Conservation (phyloP, 1,140 invertebrate species). For the Cydia strobilella region DNA sequence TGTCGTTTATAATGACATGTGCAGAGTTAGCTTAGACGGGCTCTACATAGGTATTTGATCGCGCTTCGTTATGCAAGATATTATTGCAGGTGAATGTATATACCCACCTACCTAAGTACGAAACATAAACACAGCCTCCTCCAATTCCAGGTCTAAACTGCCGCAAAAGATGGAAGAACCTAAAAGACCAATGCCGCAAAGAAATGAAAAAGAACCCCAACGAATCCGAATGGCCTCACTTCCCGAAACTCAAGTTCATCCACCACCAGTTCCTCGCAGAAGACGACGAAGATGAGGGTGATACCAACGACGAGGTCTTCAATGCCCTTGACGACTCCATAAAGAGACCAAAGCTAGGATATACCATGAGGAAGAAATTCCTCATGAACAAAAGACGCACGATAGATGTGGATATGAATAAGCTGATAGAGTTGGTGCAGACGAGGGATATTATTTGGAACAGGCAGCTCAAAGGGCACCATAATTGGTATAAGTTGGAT, state of each 20-base stretch:
- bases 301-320: constrained; percentile 66
- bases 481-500: constrained; percentile 75
- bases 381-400: constrained; percentile 69
- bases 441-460: constrained; percentile 72
- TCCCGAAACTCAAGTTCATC: constrained; percentile 69
- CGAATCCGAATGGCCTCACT: constrained; percentile 73
- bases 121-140: neutral
- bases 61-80: no score
- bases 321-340: constrained; percentile 69
- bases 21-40: no score
- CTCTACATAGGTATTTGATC: no score
- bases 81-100: no score
- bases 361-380: constrained; percentile 73
- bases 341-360: constrained; percentile 68
- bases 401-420: constrained; percentile 73
- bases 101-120: neutral
- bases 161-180: constrained; percentile 75
- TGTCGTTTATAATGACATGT: no score
- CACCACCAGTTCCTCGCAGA: constrained; percentile 72
- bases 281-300: constrained; percentile 68
- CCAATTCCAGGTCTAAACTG: constrained; percentile 69
- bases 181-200: constrained; percentile 75
- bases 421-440: constrained; percentile 66
- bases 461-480: constrained; percentile 69
- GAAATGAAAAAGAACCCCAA: constrained; percentile 71